Conservation (phyloP, 2,888 invertebrate species). For the Parnassius smintheus region DNA sequence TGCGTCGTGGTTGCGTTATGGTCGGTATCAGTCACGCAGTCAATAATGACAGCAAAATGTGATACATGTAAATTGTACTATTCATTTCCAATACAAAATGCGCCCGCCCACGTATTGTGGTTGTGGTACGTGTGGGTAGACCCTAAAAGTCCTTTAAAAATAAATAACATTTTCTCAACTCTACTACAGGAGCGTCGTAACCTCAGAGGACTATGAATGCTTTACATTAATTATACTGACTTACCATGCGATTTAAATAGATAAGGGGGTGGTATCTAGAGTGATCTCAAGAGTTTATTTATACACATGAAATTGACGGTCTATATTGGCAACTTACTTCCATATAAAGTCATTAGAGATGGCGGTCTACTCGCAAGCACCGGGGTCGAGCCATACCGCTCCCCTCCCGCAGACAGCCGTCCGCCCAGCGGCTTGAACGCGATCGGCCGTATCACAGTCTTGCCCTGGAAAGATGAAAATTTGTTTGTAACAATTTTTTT, state of each 20-base stretch:
- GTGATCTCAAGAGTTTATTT: background rate
- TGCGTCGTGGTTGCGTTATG: no score
- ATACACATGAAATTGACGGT: background rate
- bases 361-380: constrained; percentile 86
- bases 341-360: constrained; percentile 85
- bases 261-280: background rate
- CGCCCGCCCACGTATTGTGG: no score
- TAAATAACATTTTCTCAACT: no score
- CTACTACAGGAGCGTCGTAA: no score
- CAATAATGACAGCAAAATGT: no score
- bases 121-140: no score
- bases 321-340: constrained; percentile 81
- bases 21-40: no score
- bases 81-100: no score
- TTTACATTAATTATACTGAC: background rate
- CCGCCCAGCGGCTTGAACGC: constrained; percentile 89
- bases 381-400: constrained; percentile 89
- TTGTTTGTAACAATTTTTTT: background rate
- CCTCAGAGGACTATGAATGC: no score
- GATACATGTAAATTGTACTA: no score
- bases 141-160: no score
- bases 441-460: constrained; percentile 90
- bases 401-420: constrained; percentile 84
- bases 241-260: background rate
- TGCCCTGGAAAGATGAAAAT: constrained; percentile 81